These are phyloP conservation scores for Phenganax subtilis DNA, from an alignment of 92 coral and sea anemone genomes.

Conservation along the genomic window DNA sequence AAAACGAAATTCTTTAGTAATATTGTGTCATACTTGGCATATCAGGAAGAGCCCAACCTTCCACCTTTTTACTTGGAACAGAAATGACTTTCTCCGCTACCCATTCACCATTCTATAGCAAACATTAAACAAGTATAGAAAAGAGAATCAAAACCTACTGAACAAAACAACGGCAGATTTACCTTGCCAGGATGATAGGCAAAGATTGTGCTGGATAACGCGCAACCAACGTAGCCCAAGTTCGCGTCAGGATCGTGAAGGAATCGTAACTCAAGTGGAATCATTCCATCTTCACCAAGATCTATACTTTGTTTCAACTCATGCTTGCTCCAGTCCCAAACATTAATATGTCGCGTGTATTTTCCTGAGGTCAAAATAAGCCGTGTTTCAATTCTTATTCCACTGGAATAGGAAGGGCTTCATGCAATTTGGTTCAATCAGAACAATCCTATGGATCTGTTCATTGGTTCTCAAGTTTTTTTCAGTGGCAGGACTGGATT, in stretches of 20 bases:
- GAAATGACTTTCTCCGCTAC: conserved; percentile 74
- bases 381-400: too few species aligned
- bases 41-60: conserved; percentile 98
- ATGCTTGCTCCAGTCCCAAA: conserved; percentile 97
- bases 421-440: too few species aligned
- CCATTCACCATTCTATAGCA: conserved; percentile 65
- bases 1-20: background rate
- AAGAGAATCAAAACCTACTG: too few species aligned
- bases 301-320: conserved; percentile 72
- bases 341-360: conserved; percentile 72
- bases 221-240: conserved; percentile 88
- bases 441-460: too few species aligned
- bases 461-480: too few species aligned
- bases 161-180: background rate
- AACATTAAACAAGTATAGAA: background rate
- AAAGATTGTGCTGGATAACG: conserved; percentile 73
- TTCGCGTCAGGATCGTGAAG: conserved; percentile 81
- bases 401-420: too few species aligned
- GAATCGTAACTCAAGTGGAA: conserved; percentile 90
- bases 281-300: conserved; percentile 62
- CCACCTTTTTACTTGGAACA: conserved; percentile 79
- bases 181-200: conserved; percentile 62
- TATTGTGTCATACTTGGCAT: conserved; percentile 72
- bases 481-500: too few species aligned
- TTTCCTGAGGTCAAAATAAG: conserved; percentile 45